Percentiles rank a stretch among this genome's conserved stretches.
phyloP scores from a whole-genome alignment of 2,113 vertebrate species.

The Gasterosteus nipponicus region DNA sequence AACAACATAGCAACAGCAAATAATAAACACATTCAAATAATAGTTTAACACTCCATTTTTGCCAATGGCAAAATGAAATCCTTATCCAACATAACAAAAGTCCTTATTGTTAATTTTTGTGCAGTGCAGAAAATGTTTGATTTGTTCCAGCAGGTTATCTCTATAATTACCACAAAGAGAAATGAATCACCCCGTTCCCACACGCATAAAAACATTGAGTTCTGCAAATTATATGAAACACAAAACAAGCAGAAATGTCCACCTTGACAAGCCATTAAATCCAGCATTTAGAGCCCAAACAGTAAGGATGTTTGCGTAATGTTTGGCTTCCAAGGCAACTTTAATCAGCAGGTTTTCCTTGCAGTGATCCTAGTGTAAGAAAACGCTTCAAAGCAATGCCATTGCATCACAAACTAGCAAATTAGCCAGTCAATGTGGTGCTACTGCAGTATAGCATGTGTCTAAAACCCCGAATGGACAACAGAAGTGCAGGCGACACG shows the following conservation, averaged over 20 bases:
- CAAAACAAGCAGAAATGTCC: slow-evolving; percentile 29
- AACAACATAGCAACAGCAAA: neutral
- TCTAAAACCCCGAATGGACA: slow-evolving; percentile 22
- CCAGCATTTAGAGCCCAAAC: slow-evolving; percentile 17
- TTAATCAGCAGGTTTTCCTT: slow-evolving; percentile 37
- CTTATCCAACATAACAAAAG: slow-evolving; percentile 38
- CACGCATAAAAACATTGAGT: slow-evolving; percentile 2
- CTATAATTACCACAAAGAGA: slow-evolving; percentile 52
- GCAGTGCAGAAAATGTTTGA: slow-evolving; percentile 53
- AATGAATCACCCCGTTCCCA: slow-evolving; percentile 33
- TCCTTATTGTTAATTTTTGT: slow-evolving; percentile 26
- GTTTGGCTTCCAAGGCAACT: slow-evolving; percentile 54
- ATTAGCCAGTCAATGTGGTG: slow-evolving; percentile 35
- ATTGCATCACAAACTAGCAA: slow-evolving; percentile 32
- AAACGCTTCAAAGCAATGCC: slow-evolving; percentile 32
- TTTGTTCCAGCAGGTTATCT: slow-evolving; percentile 61
- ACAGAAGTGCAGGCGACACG: slow-evolving; percentile 33
- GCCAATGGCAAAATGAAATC: slow-evolving; percentile 34
- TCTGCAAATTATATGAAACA: slow-evolving; percentile 11
- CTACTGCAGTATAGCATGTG: neutral
- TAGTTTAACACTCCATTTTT: slow-evolving; percentile 18
- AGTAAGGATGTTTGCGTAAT: slow-evolving; percentile 36
- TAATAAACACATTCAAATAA: slow-evolving; percentile 37
- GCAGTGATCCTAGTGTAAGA: slow-evolving; percentile 38
- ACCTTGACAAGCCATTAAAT: slow-evolving; percentile 27